Evolutionary conservation across 2,113 vertebrate species (phyloP).

Genomic region (Dasyornis broadbenti): DNA sequence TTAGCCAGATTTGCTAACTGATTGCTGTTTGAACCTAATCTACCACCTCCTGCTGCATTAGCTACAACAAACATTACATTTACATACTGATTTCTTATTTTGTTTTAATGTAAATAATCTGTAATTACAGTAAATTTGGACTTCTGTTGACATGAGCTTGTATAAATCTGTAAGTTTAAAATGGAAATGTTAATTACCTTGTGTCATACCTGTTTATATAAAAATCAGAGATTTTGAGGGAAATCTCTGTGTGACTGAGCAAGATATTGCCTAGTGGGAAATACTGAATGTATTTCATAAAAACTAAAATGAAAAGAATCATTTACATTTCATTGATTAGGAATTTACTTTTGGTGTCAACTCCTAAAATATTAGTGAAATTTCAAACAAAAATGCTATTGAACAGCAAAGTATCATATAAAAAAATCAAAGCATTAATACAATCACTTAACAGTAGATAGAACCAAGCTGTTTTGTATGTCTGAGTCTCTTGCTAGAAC

Average conservation of each 20-base stretch:
- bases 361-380: not conserved
- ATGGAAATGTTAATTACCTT: conserved; percentile 93
- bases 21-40: conserved; percentile 83
- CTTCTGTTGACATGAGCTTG: conserved; percentile 97
- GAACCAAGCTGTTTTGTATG: not conserved
- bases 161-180: conserved; percentile 95
- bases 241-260: conserved; percentile 17
- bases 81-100: conserved; percentile 99
- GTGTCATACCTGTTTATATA: conserved; percentile 86
- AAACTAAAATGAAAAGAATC: not conserved
- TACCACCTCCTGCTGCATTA: conserved; percentile 86
- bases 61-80: conserved; percentile 99
- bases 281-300: not conserved
- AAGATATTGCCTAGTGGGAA: not conserved
- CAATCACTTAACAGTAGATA: not conserved
- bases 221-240: conserved; percentile 48
- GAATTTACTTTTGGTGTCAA: not conserved
- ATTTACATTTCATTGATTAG: not conserved
- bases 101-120: conserved; percentile 99
- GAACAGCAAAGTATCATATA: not conserved
- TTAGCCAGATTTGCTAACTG: conserved; percentile 79
- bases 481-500: not conserved
- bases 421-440: not conserved
- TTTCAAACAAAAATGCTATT: not conserved
- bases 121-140: conserved; percentile 99